phyloP scores from a whole-genome alignment of 2,113 vertebrate species.

The Cottus gobio region DNA sequence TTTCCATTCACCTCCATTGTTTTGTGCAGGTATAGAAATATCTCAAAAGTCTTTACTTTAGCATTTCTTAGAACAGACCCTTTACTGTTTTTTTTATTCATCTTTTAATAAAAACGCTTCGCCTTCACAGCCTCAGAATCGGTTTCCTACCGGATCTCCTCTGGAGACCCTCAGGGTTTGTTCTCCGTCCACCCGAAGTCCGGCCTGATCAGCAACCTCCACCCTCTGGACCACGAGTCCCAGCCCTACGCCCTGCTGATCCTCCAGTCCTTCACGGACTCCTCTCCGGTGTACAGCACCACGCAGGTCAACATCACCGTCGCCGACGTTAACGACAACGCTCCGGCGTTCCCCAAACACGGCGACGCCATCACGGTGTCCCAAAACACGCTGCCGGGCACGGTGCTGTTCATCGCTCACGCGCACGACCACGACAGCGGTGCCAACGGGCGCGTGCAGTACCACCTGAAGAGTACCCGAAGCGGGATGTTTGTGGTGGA shows the following conservation, averaged over 20 bases:
- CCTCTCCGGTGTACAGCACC: slow-evolving; percentile 83
- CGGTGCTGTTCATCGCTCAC: slow-evolving; percentile 88
- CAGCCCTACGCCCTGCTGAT: slow-evolving; percentile 84
- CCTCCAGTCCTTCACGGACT: slow-evolving; percentile 84
- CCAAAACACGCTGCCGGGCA: slow-evolving; percentile 81
- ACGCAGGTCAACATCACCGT: slow-evolving; percentile 89
- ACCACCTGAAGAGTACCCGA: slow-evolving; percentile 73
- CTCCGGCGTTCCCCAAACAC: slow-evolving; percentile 82
- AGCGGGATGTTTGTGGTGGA: slow-evolving; percentile 83
- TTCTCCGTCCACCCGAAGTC: slow-evolving; percentile 87
- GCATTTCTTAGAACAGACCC: neutral
- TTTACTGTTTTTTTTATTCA: neutral
- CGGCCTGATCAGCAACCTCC: slow-evolving; percentile 85
- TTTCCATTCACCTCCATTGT: neutral
- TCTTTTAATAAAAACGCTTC: neutral
- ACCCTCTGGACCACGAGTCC: slow-evolving; percentile 87
- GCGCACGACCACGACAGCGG: slow-evolving; percentile 91
- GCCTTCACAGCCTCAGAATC: slow-evolving; percentile 84
- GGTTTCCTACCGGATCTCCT: slow-evolving; percentile 88
- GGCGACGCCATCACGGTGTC: slow-evolving; percentile 81
- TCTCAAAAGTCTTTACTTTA: no score
- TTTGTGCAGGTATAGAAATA: neutral
- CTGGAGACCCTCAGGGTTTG: slow-evolving; percentile 85
- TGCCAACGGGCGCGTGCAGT: slow-evolving; percentile 86
- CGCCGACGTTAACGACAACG: slow-evolving; percentile 90